Conservation (phyloP, 35 echinoderm and acorn worm genomes). For the Patiria miniata region DNA sequence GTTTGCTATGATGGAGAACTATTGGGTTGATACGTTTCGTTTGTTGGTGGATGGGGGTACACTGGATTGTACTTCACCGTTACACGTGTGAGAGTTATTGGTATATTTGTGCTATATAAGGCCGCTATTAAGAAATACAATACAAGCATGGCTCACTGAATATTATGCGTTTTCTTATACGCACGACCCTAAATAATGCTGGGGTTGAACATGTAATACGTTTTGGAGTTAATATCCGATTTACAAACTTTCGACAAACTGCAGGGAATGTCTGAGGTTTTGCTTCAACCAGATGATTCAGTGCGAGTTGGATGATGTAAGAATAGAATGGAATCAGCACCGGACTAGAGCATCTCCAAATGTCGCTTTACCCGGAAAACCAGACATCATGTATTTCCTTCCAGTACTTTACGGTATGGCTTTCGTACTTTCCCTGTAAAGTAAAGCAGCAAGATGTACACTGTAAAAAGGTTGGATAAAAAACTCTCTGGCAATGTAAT, state of each 20-base stretch:
- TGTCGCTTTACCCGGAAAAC: neutral
- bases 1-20: neutral
- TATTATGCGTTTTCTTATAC: too few relatives aligned
- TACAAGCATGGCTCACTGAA: too few relatives aligned
- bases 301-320: neutral
- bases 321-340: neutral
- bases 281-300: neutral
- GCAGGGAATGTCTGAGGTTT: conserved; percentile 9
- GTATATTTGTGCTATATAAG: too few relatives aligned
- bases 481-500: too few relatives aligned
- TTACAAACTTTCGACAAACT: neutral
- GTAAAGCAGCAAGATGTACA: too few relatives aligned
- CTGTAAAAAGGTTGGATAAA: too few relatives aligned
- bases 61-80: neutral
- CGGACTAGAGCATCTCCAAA: neutral
- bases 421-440: too few relatives aligned
- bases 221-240: too few relatives aligned
- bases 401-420: neutral
- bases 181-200: too few relatives aligned
- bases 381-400: neutral
- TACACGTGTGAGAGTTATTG: neutral
- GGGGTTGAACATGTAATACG: too few relatives aligned
- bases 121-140: too few relatives aligned
- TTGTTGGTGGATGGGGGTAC: neutral
- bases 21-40: neutral